phyloP scores from a whole-genome alignment of 35 echinoderm and acorn worm species.

The Apostichopus parvimensis region DNA sequence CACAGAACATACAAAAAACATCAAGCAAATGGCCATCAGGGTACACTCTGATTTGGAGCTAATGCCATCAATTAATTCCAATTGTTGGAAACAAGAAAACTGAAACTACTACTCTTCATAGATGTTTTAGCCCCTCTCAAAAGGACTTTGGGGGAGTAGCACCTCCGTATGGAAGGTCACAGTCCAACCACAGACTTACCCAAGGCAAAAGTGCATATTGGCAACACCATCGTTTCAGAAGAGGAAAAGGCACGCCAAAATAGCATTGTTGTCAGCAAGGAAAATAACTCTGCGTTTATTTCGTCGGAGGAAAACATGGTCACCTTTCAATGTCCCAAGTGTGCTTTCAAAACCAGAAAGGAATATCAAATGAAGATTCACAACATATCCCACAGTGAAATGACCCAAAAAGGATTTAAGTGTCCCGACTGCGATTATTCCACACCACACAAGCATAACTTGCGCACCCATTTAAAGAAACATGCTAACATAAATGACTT shows the following conservation, averaged over 20 bases:
- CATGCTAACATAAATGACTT: slow-evolving; percentile 76
- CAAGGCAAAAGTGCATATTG: background rate
- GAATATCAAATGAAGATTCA: slow-evolving; percentile 24
- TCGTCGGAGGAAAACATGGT: background rate
- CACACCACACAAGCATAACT: slow-evolving; percentile 75
- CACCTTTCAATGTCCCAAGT: slow-evolving; percentile 21
- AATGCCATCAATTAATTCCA: background rate
- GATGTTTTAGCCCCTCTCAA: background rate
- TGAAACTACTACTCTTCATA: background rate
- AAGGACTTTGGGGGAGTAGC: background rate
- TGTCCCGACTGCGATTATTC: slow-evolving; percentile 77
- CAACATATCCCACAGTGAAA: slow-evolving; percentile 39
- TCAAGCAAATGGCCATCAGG: no score
- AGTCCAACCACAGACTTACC: background rate
- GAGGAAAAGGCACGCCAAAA: background rate
- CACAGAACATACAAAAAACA: no score
- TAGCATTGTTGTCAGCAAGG: background rate
- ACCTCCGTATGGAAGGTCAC: background rate
- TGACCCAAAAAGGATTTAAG: slow-evolving; percentile 28
- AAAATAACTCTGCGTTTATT: slow-evolving; percentile 23
- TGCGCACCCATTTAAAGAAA: slow-evolving; percentile 85
- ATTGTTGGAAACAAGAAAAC: background rate
- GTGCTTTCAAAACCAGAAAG: slow-evolving; percentile 3
- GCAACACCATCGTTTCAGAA: background rate
- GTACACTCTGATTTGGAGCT: no score